A percentile compares a stretch with the other conserved stretches of the same genome.
Evolutionary conservation across 1,140 invertebrate genomes (phyloP).

Genomic region (Ooceraea biroi): DNA sequence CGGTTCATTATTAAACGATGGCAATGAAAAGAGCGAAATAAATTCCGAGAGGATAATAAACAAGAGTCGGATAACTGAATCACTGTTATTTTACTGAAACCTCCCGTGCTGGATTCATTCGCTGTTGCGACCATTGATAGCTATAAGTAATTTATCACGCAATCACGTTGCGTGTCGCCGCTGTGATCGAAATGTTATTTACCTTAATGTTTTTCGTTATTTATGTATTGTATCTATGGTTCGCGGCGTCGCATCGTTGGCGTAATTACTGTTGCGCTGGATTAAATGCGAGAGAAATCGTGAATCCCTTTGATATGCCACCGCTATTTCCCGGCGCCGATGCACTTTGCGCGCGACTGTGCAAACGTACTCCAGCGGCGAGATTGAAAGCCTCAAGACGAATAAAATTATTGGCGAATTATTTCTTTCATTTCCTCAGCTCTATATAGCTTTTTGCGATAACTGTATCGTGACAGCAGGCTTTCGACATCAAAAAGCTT

Average conservation of each 20-base stretch:
- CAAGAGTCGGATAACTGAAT: constrained; percentile 45
- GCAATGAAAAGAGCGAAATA: constrained; percentile 4
- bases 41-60: constrained; percentile 32
- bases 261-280: constrained; percentile 51
- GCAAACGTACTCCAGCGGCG: constrained; percentile 10
- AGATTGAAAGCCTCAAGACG: constrained; percentile 45
- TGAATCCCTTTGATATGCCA: constrained; percentile 23
- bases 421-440: background rate
- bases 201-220: constrained; percentile 61
- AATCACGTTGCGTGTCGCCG: constrained; percentile 43
- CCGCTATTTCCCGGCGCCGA: constrained; percentile 32
- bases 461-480: background rate
- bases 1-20: constrained; percentile 20
- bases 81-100: constrained; percentile 28
- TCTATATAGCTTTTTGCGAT: background rate
- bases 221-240: constrained; percentile 47
- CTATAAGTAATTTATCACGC: constrained; percentile 57
- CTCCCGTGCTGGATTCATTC: constrained; percentile 7
- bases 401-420: constrained; percentile 21
- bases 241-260: constrained; percentile 23
- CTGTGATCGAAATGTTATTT: constrained; percentile 55
- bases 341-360: constrained; percentile 24
- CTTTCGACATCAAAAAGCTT: background rate
- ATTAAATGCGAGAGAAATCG: constrained; percentile 51
- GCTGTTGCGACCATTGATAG: constrained; percentile 17